Base-by-base conservation (phyloP, 2,113 vertebrate genomes). In the Buteo buteo region DNA sequence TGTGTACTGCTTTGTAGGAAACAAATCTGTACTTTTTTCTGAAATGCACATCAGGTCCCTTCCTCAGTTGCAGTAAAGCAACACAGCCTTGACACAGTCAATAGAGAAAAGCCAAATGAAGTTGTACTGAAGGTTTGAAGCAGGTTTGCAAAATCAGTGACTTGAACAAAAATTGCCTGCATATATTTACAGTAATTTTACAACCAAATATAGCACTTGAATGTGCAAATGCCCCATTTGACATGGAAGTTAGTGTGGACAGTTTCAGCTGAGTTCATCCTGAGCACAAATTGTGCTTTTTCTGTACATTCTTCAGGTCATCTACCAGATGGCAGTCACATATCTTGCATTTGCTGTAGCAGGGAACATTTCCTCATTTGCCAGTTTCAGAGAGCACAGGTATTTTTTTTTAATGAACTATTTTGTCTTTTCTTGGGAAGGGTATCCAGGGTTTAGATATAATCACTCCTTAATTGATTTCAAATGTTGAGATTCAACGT, bases 391-490 rank as follows among this genome's bases (percentile, higher is more conserved):
- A 81, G 9, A 76, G 8, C 24, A 85, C 25, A 93, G 62, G 49
- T 93, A 17, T 32, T 76, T 49, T 81, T 67, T 61, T 57, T 64
- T 47, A 36, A 77, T 13, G 4, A 94, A 44, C 5, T 45, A 11
- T 38, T 80, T 58, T 29, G 16, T 29, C 45, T 86, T n/a, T 44
- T 74, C 31, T 78, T 89, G 34, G 36, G 91, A 79, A 92, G 32
- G 16, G 15, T 84, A 65, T 82, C 52, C 65, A 87, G 34, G 61
- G 44, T 91, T 94, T 92, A 93, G 80, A 84, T 61, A 87, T 24
- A 84, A 86, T 76, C 76, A 69, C 36, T 82, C 49, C 44, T 74
- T 87, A 96, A 89, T 24, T 91, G 57, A 79, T 82, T 93, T 94
- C 40, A 92, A 87, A 92, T 87, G 59, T 44, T 88, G 59, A 84